A percentile compares a stretch with the other conserved stretches of the same genome.
Evolutionary conservation across 2,113 vertebrate species (phyloP).

Genomic region (Neoarius graeffei): DNA sequence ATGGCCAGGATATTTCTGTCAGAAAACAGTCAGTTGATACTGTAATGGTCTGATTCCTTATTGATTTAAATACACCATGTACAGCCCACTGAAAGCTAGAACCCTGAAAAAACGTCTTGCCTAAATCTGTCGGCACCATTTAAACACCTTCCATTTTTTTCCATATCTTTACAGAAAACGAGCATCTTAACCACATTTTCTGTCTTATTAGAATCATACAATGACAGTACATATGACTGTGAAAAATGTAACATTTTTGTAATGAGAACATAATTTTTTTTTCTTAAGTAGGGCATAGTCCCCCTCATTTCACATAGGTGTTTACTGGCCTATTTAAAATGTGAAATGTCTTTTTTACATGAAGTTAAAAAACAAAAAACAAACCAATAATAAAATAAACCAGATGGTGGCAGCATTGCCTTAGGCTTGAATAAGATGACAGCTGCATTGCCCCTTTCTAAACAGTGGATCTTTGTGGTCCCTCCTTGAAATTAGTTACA

Average conservation of each 20-base stretch:
- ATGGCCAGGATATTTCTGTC: constrained; percentile 22
- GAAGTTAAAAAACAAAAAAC: constrained; percentile 30
- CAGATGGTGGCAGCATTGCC: constrained; percentile 65
- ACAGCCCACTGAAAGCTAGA: not conserved
- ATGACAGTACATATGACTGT: constrained; percentile 22
- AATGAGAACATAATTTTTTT: not conserved
- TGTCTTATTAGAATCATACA: constrained; percentile 25
- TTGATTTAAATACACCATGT: not conserved
- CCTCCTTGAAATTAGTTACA: constrained; percentile 40
- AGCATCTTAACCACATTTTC: not conserved
- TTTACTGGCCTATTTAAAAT: constrained; percentile 29
- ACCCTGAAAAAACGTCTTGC: not conserved
- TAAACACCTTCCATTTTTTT: not conserved
- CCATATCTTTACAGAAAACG: constrained; percentile 9
- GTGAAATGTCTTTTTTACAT: not conserved
- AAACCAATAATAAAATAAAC: constrained; percentile 32
- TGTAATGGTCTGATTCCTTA: constrained; percentile 32
- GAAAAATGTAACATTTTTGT: constrained; percentile 3
- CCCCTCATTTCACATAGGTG: not conserved
- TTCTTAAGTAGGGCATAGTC: not conserved
- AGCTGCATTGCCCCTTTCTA: constrained; percentile 46
- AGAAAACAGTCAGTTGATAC: constrained; percentile 35
- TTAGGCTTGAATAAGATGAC: constrained; percentile 58
- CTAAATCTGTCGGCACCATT: not conserved
- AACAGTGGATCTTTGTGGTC: constrained; percentile 48